Evolutionary conservation across 1,140 invertebrate genomes (phyloP).

Genomic region (Melanaphis sacchari): DNA sequence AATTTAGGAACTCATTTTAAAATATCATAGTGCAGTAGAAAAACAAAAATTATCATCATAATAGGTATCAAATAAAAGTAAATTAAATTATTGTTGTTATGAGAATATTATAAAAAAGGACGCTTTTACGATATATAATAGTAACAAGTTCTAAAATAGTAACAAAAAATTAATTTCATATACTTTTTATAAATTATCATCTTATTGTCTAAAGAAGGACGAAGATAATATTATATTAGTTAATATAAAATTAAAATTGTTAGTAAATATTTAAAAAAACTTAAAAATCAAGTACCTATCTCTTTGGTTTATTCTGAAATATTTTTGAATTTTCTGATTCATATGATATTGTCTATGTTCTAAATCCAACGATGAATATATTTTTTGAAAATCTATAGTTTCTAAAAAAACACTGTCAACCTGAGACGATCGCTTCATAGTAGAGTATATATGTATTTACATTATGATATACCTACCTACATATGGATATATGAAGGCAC

Average conservation of each 20-base stretch:
- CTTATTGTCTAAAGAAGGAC: neutral
- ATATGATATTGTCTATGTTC: neutral
- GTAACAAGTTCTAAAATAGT: neutral
- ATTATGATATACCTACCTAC: neutral
- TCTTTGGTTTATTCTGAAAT: neutral
- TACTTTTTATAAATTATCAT: no score
- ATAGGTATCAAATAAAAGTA: no score
- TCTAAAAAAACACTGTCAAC: neutral
- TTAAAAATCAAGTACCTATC: neutral
- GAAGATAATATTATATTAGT: no score
- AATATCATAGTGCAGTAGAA: no score
- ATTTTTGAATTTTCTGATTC: neutral
- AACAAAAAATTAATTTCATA: neutral
- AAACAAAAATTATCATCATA: no score
- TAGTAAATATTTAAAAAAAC: no score
- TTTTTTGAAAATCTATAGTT: neutral
- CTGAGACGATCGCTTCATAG: no score
- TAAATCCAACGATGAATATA: neutral
- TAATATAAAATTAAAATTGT: no score
- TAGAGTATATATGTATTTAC: neutral
- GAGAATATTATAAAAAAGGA: no score
- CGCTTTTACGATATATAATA: no score
- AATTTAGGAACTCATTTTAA: no score
- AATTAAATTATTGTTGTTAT: no score
- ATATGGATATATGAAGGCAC: neutral